Percentiles rank a stretch among this genome's conserved stretches.
These are phyloP conservation scores for Dicyrtoma fusca DNA, from an alignment of 2,888 invertebrate species.

Conservation along the genomic window DNA sequence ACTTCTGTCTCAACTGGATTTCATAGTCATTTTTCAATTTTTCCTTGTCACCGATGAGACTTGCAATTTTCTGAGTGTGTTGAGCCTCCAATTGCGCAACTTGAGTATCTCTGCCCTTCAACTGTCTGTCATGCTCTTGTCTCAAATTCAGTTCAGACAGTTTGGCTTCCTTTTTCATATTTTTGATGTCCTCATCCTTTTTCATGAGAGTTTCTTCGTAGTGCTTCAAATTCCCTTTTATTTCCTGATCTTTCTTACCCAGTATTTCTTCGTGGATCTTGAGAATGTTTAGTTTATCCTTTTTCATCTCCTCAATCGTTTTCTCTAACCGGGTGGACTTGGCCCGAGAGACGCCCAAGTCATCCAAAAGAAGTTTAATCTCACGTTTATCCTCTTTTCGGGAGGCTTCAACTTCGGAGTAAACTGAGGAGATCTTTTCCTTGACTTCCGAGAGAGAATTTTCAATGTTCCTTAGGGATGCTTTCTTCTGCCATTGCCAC, in stretches of 20 bases:
- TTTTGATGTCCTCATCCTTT: constrained; percentile 31
- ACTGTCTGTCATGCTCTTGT: constrained; percentile 28
- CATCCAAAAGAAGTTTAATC: constrained; percentile 32
- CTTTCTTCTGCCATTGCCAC: constrained; percentile 39
- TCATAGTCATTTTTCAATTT: constrained; percentile 30
- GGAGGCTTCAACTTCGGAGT: constrained; percentile 30
- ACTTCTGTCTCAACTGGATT: constrained; percentile 19
- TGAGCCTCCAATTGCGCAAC: constrained; percentile 11
- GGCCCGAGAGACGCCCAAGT: constrained; percentile 27
- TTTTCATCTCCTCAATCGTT: constrained; percentile 35
- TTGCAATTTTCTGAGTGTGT: constrained; percentile 26
- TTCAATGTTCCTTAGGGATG: constrained; percentile 29
- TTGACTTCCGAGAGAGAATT: constrained; percentile 27
- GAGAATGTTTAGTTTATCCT: constrained; percentile 30
- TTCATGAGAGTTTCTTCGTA: constrained; percentile 26
- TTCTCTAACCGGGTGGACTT: constrained; percentile 22
- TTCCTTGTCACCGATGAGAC: constrained; percentile 32
- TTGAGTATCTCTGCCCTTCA: constrained; percentile 18
- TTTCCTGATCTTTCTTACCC: constrained; percentile 29
- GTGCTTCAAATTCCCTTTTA: constrained; percentile 12
- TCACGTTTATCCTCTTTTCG: constrained; percentile 35
- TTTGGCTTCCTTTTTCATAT: constrained; percentile 20
- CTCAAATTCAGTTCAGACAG: neutral
- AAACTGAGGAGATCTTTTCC: constrained; percentile 26
- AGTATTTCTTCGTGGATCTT: constrained; percentile 32